These are phyloP conservation scores for Zeus faber DNA, from an alignment of 2,113 vertebrate species.

Conservation along the genomic window DNA sequence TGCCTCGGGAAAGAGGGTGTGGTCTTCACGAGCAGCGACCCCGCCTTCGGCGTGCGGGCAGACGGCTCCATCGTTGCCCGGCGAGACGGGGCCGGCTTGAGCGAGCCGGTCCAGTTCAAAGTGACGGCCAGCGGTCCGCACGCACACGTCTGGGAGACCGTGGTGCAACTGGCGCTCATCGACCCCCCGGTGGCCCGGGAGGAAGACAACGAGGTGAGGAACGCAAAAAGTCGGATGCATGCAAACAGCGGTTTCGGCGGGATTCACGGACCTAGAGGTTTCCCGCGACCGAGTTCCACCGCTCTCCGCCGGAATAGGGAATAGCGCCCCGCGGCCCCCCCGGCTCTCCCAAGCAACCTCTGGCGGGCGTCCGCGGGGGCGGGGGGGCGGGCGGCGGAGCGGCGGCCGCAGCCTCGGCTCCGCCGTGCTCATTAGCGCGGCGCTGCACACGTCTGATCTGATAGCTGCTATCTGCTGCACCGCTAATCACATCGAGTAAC, in stretches of 20 bases:
- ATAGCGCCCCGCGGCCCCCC: too few relatives aligned
- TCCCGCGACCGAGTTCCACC: too few relatives aligned
- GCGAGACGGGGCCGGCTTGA: conserved; percentile 70
- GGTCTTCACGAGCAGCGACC: conserved; percentile 81
- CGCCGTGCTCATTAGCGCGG: conserved; percentile 9
- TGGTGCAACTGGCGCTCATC: conserved; percentile 78
- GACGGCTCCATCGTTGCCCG: conserved; percentile 83
- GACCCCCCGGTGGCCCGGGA: conserved; percentile 59
- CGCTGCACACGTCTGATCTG: conserved; percentile 2
- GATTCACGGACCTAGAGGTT: too few relatives aligned
- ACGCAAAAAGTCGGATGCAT: conserved; percentile 5
- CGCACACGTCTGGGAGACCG: conserved; percentile 77
- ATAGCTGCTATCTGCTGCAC: conserved; percentile 13
- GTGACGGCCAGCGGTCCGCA: conserved; percentile 77
- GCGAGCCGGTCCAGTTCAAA: conserved; percentile 78
- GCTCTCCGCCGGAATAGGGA: too few relatives aligned
- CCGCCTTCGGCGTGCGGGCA: conserved; percentile 79
- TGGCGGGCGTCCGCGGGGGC: too few relatives aligned
- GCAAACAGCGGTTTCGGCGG: too few relatives aligned
- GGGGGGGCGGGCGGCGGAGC: too few relatives aligned
- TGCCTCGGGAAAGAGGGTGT: conserved; percentile 79
- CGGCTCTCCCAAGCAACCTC: too few relatives aligned
- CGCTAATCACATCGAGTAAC: conserved; percentile 28
- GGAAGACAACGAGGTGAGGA: conserved; percentile 76
- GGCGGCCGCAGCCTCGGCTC: conserved; percentile 25